phyloP scores from a whole-genome alignment of 2,797 vertebrate species.

The Scomberomorus guttatus region DNA sequence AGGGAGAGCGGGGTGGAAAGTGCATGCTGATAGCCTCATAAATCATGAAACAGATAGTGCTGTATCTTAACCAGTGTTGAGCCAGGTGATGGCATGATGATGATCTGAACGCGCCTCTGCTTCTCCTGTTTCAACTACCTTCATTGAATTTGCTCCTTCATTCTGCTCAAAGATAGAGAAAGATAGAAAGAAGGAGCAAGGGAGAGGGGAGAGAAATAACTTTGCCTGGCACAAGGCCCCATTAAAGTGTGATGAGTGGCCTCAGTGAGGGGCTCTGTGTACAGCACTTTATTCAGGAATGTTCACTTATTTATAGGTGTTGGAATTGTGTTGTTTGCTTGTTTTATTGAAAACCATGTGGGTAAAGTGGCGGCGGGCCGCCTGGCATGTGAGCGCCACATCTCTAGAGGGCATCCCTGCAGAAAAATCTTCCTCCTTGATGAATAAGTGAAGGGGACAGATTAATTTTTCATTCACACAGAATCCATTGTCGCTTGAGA shows the following conservation, averaged over 20 bases:
- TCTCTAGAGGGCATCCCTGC: conserved; percentile 84
- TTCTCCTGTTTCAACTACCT: conserved; percentile 47
- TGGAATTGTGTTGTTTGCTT: conserved; percentile 90
- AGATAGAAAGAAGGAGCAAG: conserved; percentile 48
- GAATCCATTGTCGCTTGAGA: conserved; percentile 83
- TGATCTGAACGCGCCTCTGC: conserved; percentile 59
- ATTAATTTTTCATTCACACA: conserved; percentile 85
- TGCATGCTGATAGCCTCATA: conserved; percentile 73
- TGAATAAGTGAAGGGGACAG: conserved; percentile 86
- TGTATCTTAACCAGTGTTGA: conserved; percentile 74
- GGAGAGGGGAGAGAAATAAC: conserved; percentile 62
- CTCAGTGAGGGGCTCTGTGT: conserved; percentile 78
- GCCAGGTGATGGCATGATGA: conserved; percentile 68
- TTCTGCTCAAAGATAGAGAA: conserved; percentile 51
- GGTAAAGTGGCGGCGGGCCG: conserved; percentile 82
- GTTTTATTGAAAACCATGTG: conserved; percentile 90
- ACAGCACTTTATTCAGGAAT: conserved; percentile 87
- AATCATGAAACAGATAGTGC: conserved; percentile 73
- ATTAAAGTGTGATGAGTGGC: conserved; percentile 87
- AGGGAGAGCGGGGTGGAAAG: conserved; percentile 4
- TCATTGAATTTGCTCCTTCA: conserved; percentile 40
- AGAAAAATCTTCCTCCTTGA: conserved; percentile 82
- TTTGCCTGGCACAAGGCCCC: conserved; percentile 69
- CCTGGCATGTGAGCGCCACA: conserved; percentile 81
- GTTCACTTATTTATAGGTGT: conserved; percentile 88